Evolutionary conservation across 2,113 vertebrate genomes (phyloP).

Genomic region (Nesogale talazaci): DNA sequence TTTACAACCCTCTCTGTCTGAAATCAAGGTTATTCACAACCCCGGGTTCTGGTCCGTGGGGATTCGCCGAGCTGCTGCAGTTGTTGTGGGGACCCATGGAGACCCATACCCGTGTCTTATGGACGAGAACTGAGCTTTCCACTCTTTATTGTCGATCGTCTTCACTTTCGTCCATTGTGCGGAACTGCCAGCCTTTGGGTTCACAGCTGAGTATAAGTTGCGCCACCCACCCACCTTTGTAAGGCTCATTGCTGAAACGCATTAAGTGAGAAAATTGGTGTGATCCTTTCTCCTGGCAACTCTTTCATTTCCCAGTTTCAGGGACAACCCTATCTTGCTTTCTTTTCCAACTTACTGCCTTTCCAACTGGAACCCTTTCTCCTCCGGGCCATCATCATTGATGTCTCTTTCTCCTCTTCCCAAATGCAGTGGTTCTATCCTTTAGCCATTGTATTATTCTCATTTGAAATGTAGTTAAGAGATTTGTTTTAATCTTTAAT

Average conservation of each 20-base stretch:
- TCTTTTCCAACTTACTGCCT: neutral
- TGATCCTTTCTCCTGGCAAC: neutral
- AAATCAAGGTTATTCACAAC: too few relatives aligned
- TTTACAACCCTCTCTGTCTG: too few relatives aligned
- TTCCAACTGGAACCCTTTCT: neutral
- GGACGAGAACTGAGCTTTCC: neutral
- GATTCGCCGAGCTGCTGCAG: too few relatives aligned
- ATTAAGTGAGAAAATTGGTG: neutral
- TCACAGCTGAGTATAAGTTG: neutral
- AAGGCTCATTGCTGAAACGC: neutral
- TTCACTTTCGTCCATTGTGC: neutral
- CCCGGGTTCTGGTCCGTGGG: too few relatives aligned
- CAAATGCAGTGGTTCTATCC: neutral
- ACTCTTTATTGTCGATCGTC: too few relatives aligned
- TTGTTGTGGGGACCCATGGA: too few relatives aligned
- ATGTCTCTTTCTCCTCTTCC: conserved; percentile 2
- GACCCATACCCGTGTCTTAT: neutral
- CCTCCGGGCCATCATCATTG: neutral
- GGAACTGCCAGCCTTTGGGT: neutral
- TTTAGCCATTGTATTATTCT: too few relatives aligned
- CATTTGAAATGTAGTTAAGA: too few relatives aligned
- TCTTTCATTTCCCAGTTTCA: conserved; percentile 37
- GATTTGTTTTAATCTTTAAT: too few relatives aligned
- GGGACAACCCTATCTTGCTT: conserved; percentile 34
- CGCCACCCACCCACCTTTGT: neutral